These are phyloP conservation scores for Lasioglossum morio DNA, from an alignment of 2,888 invertebrate genomes.

Conservation along the genomic window DNA sequence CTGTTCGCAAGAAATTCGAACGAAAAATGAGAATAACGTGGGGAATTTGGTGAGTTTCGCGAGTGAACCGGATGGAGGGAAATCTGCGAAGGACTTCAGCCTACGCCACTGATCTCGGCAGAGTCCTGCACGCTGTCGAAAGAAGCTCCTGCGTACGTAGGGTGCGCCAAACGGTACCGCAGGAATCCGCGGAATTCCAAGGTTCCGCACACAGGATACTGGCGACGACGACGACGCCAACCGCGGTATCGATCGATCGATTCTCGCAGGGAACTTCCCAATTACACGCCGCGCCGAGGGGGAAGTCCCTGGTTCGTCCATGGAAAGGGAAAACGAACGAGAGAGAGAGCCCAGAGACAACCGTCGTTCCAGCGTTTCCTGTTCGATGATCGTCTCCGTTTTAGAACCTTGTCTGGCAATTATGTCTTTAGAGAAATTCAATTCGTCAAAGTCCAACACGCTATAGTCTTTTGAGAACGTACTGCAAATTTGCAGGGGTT, in stretches of 20 bases:
- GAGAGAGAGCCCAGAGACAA: not conserved
- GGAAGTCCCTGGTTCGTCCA: conserved; percentile 8
- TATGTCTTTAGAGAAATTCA: too few relatives aligned
- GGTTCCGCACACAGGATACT: conserved; percentile 49
- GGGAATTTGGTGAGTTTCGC: not conserved
- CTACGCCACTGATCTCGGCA: conserved; percentile 54
- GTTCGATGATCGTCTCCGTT: not conserved
- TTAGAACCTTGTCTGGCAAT: not conserved
- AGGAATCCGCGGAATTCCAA: conserved; percentile 67
- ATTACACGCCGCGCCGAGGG: conserved; percentile 54
- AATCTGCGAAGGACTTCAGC: not conserved
- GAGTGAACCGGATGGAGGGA: not conserved
- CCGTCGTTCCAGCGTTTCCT: not conserved
- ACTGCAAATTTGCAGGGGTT: too few relatives aligned
- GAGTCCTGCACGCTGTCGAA: conserved; percentile 55
- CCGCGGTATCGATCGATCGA: conserved; percentile 65
- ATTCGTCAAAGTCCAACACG: too few relatives aligned
- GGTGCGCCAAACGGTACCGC: conserved; percentile 66
- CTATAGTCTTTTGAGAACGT: too few relatives aligned
- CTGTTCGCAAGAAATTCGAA: not conserved
- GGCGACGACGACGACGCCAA: conserved; percentile 21
- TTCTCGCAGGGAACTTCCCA: conserved; percentile 61
- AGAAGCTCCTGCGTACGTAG: conserved; percentile 56
- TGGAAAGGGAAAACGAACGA: conserved; percentile 22
- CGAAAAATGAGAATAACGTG: not conserved